These are phyloP conservation scores for Barypeithes pellucidus DNA, from an alignment of 2,888 invertebrate genomes.

Conservation along the genomic window DNA sequence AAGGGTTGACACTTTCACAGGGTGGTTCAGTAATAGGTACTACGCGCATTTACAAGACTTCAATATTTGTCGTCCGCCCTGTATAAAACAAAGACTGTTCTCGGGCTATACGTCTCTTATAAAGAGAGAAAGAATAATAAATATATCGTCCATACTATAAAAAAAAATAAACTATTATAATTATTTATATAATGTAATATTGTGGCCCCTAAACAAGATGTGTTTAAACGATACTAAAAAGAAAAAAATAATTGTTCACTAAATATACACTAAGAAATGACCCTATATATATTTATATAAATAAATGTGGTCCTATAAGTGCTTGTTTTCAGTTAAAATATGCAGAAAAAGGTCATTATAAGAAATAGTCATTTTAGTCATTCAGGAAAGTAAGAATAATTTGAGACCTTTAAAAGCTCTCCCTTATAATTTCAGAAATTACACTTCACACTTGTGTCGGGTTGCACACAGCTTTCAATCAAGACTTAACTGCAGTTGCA, in stretches of 20 bases:
- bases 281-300: conserved; percentile 48
- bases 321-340: conserved; percentile 1
- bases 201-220: conserved; percentile 41
- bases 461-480: no score
- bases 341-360: background rate
- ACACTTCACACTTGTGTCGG: no score
- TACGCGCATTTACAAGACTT: background rate
- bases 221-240: conserved; percentile 45
- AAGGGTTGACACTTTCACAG: background rate
- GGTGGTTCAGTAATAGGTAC: background rate
- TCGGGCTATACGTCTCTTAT: conserved; percentile 29
- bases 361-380: no score
- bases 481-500: no score
- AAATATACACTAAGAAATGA: conserved; percentile 51
- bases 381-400: no score
- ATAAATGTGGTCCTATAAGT: conserved; percentile 43
- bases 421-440: no score
- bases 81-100: conserved; percentile 17
- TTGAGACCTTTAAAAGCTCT: no score
- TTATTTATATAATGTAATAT: conserved; percentile 44
- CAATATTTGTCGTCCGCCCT: conserved; percentile 10
- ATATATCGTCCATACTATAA: conserved; percentile 47
- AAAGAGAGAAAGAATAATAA: conserved; percentile 32
- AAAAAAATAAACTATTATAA: conserved; percentile 38
- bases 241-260: conserved; percentile 50